Evolutionary conservation across 2,113 vertebrate species (phyloP).

Genomic region (Piprites chloris): DNA sequence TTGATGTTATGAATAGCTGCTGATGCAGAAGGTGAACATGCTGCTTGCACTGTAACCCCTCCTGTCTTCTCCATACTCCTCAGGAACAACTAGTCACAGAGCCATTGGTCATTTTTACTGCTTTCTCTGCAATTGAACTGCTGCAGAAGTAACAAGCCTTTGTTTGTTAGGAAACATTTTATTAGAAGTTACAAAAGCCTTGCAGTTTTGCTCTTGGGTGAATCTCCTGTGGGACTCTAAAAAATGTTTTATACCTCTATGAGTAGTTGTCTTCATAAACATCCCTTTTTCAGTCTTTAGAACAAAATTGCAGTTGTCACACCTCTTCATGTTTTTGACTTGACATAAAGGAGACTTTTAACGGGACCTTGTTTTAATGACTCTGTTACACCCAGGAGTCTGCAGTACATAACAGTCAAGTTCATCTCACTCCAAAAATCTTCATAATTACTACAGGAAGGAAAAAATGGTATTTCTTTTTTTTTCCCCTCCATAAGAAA

Average conservation of each 20-base stretch:
- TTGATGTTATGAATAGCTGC: slow-evolving; percentile 58
- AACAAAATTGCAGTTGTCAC: rapidly evolving
- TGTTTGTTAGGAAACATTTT: neutral
- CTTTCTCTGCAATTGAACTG: neutral
- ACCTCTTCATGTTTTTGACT: neutral
- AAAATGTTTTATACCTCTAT: neutral
- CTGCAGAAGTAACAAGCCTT: neutral
- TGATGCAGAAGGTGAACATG: slow-evolving; percentile 11
- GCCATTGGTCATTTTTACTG: neutral
- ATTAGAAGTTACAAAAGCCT: neutral
- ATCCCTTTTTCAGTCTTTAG: neutral
- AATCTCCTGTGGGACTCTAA: neutral
- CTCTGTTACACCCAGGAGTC: neutral
- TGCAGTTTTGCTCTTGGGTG: neutral
- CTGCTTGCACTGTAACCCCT: neutral
- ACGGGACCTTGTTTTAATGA: neutral
- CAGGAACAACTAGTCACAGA: neutral
- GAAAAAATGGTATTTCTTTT: neutral
- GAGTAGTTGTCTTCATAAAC: neutral
- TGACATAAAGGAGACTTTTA: neutral
- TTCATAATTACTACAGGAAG: neutral
- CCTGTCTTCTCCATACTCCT: neutral
- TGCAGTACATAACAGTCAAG: neutral
- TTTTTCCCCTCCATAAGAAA: neutral
- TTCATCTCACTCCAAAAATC: neutral